Evolutionary conservation across 2,113 vertebrate genomes (phyloP).

Genomic region (Sander vitreus): DNA sequence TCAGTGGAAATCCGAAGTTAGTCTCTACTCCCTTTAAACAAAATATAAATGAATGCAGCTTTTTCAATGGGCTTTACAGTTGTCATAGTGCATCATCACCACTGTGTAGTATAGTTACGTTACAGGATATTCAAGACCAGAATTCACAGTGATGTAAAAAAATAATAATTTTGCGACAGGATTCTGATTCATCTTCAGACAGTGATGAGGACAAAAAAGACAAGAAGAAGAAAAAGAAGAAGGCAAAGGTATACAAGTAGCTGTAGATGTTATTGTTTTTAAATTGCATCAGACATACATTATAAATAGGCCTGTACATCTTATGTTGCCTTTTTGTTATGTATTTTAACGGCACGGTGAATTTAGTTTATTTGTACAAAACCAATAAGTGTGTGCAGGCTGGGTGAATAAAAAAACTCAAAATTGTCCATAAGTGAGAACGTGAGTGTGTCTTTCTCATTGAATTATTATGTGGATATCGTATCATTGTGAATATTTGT

Average conservation of each 20-base stretch:
- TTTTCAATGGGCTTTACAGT: not conserved
- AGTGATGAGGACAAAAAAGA: constrained; percentile 59
- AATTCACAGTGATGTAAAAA: not conserved
- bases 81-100: not conserved
- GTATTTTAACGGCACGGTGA: not conserved
- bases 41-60: not conserved
- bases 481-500: constrained; percentile 12
- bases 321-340: not conserved
- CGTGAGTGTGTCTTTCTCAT: not conserved
- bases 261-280: not conserved
- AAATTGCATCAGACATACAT: not conserved
- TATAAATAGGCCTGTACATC: not conserved
- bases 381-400: not conserved
- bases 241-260: constrained; percentile 24
- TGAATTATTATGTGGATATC: not conserved
- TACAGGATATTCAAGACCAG: not conserved
- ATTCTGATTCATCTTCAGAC: constrained; percentile 51
- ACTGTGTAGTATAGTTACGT: not conserved
- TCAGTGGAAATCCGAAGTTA: no score
- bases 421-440: not conserved
- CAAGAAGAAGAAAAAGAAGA: constrained; percentile 66
- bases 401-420: not conserved
- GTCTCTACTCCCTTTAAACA: not conserved
- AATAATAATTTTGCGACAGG: constrained; percentile 39
- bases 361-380: not conserved